Percentiles rank a stretch among this genome's conserved stretches.
These are phyloP conservation scores for Xenops minutus DNA, from an alignment of 2,797 vertebrate genomes.

Conservation along the genomic window DNA sequence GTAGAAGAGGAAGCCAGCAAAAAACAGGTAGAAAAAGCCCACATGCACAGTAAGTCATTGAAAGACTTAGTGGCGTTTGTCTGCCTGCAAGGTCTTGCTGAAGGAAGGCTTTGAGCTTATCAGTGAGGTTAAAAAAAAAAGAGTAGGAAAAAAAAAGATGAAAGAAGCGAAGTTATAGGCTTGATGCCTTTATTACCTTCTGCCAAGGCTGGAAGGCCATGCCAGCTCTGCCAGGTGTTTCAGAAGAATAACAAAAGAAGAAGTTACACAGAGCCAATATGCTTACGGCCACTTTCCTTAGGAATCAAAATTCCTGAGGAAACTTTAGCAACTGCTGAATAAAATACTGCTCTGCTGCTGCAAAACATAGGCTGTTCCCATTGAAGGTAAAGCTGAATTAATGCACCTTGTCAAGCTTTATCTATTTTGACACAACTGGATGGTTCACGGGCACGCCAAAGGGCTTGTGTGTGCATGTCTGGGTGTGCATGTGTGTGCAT, in stretches of 20 bases:
- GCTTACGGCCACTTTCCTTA: background rate
- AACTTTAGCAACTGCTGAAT: background rate
- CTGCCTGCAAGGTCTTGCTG: background rate
- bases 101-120: background rate
- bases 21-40: background rate
- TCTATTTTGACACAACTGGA: background rate
- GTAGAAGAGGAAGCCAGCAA: background rate
- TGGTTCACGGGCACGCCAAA: background rate
- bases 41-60: background rate
- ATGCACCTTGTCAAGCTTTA: background rate
- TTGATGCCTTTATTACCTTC: background rate
- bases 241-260: background rate
- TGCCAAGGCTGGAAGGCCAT: background rate
- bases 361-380: background rate
- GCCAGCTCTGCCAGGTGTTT: slow-evolving; percentile 36
- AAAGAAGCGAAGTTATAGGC: slow-evolving; percentile 2
- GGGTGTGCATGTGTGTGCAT: background rate
- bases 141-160: background rate
- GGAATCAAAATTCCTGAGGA: background rate
- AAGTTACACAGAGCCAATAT: background rate
- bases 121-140: background rate
- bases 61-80: background rate
- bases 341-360: background rate
- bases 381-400: background rate
- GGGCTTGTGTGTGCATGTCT: background rate